Evolutionary conservation across 1,140 invertebrate species (phyloP).

Genomic region (Drosophila persimilis): DNA sequence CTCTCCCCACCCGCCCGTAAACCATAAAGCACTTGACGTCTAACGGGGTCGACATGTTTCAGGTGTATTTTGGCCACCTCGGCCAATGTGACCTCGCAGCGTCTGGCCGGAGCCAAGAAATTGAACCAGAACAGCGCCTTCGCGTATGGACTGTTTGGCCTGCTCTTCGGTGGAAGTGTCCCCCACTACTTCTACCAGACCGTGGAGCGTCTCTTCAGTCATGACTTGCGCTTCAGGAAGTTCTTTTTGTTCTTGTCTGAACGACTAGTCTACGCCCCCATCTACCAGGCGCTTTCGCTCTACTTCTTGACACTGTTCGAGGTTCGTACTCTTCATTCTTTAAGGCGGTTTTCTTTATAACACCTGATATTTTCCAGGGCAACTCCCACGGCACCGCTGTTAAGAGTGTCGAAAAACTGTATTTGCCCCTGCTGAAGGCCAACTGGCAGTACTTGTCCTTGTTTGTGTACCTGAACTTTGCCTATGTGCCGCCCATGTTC

Average conservation of each 20-base stretch:
- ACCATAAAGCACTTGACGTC: background rate
- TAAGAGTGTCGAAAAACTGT: conserved; percentile 85
- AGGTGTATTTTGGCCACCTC: conserved; percentile 86
- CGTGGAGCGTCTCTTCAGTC: conserved; percentile 83
- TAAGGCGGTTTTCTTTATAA: background rate
- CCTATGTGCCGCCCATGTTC: conserved; percentile 88
- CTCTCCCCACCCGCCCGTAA: background rate
- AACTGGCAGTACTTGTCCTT: conserved; percentile 90
- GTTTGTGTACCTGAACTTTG: conserved; percentile 88
- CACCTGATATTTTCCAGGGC: conserved; percentile 82
- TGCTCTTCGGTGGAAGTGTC: conserved; percentile 88
- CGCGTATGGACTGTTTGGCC: conserved; percentile 88
- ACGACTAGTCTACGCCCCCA: conserved; percentile 87
- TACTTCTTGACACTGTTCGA: conserved; percentile 88
- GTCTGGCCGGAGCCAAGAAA: conserved; percentile 85
- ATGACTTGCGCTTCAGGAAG: conserved; percentile 69
- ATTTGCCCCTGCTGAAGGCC: conserved; percentile 86
- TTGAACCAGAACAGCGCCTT: conserved; percentile 87
- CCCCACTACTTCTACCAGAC: conserved; percentile 89
- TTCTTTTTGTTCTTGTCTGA: conserved; percentile 85
- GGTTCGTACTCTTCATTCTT: conserved; percentile 66
- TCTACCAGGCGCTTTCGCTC: conserved; percentile 87
- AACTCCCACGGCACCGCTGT: conserved; percentile 86
- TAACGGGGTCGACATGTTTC: conserved; percentile 51
- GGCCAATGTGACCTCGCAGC: conserved; percentile 87